Evolutionary conservation across 2,797 vertebrate genomes (phyloP).

Genomic region (Poeciliopsis presidionis): DNA sequence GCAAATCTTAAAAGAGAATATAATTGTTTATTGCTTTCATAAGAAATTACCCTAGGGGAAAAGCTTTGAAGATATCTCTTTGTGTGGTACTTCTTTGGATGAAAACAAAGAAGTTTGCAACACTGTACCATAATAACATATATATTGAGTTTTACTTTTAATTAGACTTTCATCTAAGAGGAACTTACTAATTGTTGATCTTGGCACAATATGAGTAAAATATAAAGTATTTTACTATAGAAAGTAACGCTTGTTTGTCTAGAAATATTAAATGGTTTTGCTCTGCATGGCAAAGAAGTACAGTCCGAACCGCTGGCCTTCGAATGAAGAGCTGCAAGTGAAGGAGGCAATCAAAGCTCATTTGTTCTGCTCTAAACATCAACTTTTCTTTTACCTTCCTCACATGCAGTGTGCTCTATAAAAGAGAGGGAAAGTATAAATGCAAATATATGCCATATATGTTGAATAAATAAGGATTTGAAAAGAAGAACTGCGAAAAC

Average conservation of each 20-base stretch:
- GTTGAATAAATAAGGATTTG: not conserved
- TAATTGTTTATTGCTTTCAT: constrained; percentile 33
- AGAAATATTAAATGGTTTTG: constrained; percentile 1
- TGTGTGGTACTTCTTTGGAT: constrained; percentile 2
- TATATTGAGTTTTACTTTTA: not conserved
- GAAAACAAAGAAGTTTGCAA: not conserved
- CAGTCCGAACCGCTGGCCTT: not conserved
- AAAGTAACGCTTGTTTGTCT: not conserved
- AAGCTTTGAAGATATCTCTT: constrained; percentile 10
- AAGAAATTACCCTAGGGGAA: constrained; percentile 16
- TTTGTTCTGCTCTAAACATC: not conserved
- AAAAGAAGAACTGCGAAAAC: not conserved
- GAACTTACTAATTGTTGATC: not conserved
- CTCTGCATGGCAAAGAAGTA: not conserved
- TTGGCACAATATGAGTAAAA: not conserved
- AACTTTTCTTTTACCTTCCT: not conserved
- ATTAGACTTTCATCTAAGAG: not conserved
- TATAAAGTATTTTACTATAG: not conserved
- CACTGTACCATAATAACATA: not conserved
- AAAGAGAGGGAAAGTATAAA: not conserved
- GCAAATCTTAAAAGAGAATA: constrained; percentile 25
- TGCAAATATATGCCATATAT: not conserved
- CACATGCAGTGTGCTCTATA: not conserved
- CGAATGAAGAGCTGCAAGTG: not conserved
- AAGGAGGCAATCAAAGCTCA: not conserved